phyloP scores from a whole-genome alignment of 2,797 vertebrate genomes.

The Halcyon badia region DNA sequence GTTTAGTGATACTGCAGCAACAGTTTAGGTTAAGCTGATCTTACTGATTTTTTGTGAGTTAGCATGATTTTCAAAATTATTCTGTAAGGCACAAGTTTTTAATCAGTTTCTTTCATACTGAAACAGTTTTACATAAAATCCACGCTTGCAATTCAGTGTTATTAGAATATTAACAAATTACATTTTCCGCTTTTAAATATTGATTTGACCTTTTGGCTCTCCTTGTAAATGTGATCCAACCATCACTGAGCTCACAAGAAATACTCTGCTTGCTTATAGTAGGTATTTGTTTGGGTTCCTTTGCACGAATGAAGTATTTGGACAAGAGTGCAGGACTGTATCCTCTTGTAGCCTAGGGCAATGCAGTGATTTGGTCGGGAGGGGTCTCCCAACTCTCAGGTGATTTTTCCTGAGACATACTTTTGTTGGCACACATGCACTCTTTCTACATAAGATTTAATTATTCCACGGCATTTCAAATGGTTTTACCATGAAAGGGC shows the following conservation, averaged over 20 bases:
- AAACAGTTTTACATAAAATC: background rate
- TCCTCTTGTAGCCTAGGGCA: background rate
- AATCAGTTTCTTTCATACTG: background rate
- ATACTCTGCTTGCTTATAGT: background rate
- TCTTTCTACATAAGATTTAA: background rate
- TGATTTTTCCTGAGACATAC: background rate
- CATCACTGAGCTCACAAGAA: background rate
- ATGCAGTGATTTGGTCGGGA: background rate
- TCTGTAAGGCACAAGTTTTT: background rate
- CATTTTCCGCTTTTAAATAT: background rate
- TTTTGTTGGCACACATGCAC: accelerated
- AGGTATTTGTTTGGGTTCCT: background rate
- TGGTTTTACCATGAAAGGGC: background rate
- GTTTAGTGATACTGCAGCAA: background rate
- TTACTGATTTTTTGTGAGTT: background rate
- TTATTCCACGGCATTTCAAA: background rate
- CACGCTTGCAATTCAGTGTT: background rate
- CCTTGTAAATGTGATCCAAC: background rate
- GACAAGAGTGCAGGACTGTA: background rate
- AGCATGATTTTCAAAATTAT: background rate
- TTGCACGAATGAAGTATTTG: background rate
- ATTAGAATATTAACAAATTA: background rate
- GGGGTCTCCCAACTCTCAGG: background rate
- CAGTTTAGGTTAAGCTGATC: background rate
- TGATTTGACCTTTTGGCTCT: background rate